These are phyloP conservation scores for Hippocampus abdominalis DNA, from an alignment of 2,113 vertebrate species.

Conservation along the genomic window DNA sequence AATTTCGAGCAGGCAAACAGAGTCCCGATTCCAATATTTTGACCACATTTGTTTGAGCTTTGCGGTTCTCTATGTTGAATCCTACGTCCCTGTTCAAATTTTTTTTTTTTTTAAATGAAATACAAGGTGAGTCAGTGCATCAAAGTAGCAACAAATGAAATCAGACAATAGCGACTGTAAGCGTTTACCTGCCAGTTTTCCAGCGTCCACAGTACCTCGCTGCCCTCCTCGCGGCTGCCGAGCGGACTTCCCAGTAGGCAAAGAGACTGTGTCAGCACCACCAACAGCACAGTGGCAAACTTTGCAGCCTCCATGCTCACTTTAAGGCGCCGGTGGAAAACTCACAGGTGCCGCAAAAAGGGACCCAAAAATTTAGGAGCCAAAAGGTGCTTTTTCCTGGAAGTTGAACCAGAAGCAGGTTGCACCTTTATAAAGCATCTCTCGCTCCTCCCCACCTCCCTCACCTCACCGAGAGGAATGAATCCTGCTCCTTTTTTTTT, in stretches of 20 bases:
- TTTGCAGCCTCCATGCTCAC: slow-evolving; percentile 60
- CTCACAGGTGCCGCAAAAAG: background rate
- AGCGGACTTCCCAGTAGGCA: slow-evolving; percentile 39
- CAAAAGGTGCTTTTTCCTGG: background rate
- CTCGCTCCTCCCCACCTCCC: background rate
- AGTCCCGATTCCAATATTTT: too few relatives aligned
- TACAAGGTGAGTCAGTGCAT: background rate
- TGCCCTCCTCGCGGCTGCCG: slow-evolving; percentile 35
- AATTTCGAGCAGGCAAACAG: too few relatives aligned
- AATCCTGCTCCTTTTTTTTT: background rate
- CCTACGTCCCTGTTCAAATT: too few relatives aligned
- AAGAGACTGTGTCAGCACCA: slow-evolving; percentile 55
- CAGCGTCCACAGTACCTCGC: slow-evolving; percentile 44
- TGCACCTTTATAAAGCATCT: slow-evolving; percentile 6
- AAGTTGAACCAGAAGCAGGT: background rate
- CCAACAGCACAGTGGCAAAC: slow-evolving; percentile 45
- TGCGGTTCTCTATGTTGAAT: too few relatives aligned
- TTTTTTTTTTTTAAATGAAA: too few relatives aligned
- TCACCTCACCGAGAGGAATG: background rate
- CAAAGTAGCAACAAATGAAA: background rate
- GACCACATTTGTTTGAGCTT: too few relatives aligned
- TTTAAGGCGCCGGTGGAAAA: background rate
- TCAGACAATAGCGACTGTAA: background rate
- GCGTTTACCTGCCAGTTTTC: slow-evolving; percentile 63
- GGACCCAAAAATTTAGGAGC: background rate